Base-by-base conservation (phyloP, 2,113 vertebrate genomes). In the Phaetusa simplex region DNA sequence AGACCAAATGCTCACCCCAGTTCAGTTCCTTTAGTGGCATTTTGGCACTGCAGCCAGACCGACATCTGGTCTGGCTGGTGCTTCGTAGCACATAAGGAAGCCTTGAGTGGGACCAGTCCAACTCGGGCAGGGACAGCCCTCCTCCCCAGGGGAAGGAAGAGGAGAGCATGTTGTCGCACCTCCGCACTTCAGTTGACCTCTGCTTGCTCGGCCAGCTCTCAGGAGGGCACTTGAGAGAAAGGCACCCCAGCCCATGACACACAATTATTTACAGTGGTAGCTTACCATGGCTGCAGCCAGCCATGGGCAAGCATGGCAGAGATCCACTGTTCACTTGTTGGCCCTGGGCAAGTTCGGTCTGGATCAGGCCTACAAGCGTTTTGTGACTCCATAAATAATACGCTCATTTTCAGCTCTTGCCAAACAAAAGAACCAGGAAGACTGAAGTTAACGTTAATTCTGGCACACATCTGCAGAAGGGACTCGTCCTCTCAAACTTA, bases 281-380 rank as follows among this genome's bases (percentile, higher is more conserved):
- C 12, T 53, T 67, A 23, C 71, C n/a, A 34, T 4, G 38, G 23
- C 49, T 61, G 32, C 90, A 83, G 76, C 29, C 53, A 80, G 58
- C 14, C 47, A 14, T 0, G 0, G n/a, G 22, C 40, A 61, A 49
- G 36, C 49, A 52, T 0, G 0, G 19, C 40, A 65, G 2, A 65
- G 36, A 58, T 82, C 27, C 10, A 2, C 16, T 67, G 24, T 61
- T 71, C 59, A 4, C n/a, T 45, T 72, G 19, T 15, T 5, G 2
- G 50, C 36, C 43, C 71, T 40, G 27, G 13, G 40, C 14, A 65
- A 73, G 14, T 40, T 65, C 3, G 5, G 9, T 17, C 71, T 55
- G 26, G 13, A 47, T 76, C 22, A 27, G 64, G 38, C 23, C 47
- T 64, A 21, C 11, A 62, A 66, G 47, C 23, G 34, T 30, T 66